Percentiles rank a stretch among this genome's conserved stretches.
Conservation (phyloP, 2,888 invertebrate species). For the Meiosimyza decipiens region DNA sequence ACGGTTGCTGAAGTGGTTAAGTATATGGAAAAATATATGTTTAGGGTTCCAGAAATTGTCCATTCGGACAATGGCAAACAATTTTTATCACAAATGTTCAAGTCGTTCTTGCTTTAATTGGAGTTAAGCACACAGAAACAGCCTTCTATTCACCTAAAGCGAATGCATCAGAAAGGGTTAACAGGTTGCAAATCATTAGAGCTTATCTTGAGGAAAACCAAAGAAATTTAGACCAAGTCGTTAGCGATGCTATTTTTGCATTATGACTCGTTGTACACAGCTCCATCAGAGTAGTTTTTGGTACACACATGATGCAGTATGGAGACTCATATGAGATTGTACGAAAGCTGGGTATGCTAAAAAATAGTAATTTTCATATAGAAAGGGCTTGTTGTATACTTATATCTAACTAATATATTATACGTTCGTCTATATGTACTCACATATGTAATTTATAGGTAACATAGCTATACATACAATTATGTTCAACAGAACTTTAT, state of each 20-base stretch:
- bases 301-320: slow-evolving; percentile 32
- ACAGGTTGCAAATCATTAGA: slow-evolving; percentile 51
- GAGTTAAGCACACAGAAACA: not conserved
- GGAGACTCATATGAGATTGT: too few species aligned
- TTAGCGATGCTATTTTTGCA: slow-evolving; percentile 34
- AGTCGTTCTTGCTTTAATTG: slow-evolving; percentile 36
- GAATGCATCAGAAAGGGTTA: slow-evolving; percentile 51
- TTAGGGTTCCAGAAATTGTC: slow-evolving; percentile 46
- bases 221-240: too few species aligned
- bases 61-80: slow-evolving; percentile 51
- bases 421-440: too few species aligned
- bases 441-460: too few species aligned
- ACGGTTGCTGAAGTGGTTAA: too few species aligned
- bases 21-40: slow-evolving; percentile 27
- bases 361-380: slow-evolving; percentile 5
- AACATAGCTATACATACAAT: too few species aligned
- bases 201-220: slow-evolving; percentile 36
- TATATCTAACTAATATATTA: too few species aligned
- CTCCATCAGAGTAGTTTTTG: slow-evolving; percentile 43
- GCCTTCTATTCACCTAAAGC: slow-evolving; percentile 53
- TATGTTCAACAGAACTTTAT: too few species aligned
- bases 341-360: too few species aligned
- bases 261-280: slow-evolving; percentile 51
- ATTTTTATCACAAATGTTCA: slow-evolving; percentile 41
- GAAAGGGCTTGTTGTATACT: too few species aligned